phyloP scores from a whole-genome alignment of 2,888 invertebrate species.

The Cryptocephalus moraei region DNA sequence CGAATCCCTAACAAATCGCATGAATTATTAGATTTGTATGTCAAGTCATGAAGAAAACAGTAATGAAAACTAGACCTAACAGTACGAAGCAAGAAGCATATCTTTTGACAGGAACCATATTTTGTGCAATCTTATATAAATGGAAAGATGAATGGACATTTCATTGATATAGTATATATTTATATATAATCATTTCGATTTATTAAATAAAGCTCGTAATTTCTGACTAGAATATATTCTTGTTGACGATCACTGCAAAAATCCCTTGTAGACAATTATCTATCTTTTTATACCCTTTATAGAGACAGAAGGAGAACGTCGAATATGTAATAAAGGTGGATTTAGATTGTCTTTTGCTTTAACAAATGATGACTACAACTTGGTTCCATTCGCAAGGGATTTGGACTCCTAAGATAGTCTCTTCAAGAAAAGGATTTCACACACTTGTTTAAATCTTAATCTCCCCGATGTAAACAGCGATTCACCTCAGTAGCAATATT shows the following conservation, averaged over 20 bases:
- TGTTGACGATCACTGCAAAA: conserved; percentile 34
- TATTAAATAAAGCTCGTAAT: conserved; percentile 24
- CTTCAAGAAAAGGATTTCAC: no score
- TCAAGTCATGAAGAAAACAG: neutral
- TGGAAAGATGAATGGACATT: conserved; percentile 15
- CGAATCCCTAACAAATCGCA: no score
- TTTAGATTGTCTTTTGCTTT: no score
- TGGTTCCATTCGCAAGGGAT: no score
- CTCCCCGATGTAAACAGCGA: no score
- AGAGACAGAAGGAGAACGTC: no score
- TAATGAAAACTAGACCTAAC: neutral
- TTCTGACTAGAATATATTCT: conserved; percentile 22
- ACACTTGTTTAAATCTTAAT: no score
- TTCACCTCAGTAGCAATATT: no score
- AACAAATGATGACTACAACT: no score
- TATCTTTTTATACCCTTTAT: neutral
- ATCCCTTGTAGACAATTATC: conserved; percentile 20
- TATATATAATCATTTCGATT: neutral
- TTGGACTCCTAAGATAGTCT: no score
- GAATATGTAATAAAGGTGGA: no score
- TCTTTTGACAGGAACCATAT: conserved; percentile 2
- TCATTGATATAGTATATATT: conserved; percentile 9
- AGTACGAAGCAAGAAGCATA: conserved; percentile 3
- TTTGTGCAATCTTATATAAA: conserved; percentile 10
- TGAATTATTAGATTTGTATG: neutral